Evolutionary conservation across 2,888 invertebrate species (phyloP), one percentile per base, ranked within the genome.

Genomic region (Phortica magna): DNA sequence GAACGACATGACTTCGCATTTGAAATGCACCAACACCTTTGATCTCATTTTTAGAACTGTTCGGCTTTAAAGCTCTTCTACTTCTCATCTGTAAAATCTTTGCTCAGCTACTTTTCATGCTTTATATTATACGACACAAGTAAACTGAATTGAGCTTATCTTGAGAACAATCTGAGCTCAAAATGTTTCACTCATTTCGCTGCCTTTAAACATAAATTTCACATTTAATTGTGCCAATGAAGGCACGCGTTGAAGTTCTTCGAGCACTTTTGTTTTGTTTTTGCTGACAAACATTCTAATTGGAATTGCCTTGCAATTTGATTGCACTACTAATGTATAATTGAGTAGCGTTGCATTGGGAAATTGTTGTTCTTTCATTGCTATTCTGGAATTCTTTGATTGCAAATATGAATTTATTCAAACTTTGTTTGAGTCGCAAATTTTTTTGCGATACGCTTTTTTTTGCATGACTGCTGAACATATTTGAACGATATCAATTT

Each of bases 401-500:
- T 55, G 70, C 70, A 55, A 71, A 71, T 71, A 71, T 71, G 70
- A 71, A 43, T 71, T 71, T 71, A 5, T 65, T 65, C 39, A 41
- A 41, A 39, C 12, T 39, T n/a, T 59, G 2, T 59, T 59, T 17
- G 59, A 17, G 59, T 12, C n/a, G 7, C 19, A 31, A 31, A 31
- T 31, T 59, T 48, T 48, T 48, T 59, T 59, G 1, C 59, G 10
- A 17, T 59, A 14, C 7, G 7, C 2, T 59, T 59, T 57, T 57
- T 19, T 59, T 59, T 19, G 19, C 59, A 59, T 59, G 19, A 7
- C n/a, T 65, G 65, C n/a, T 71, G 55, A 22, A 31, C 70, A 71
- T 10, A 67, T 41, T 67, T 67, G 17, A 67, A 42, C 22, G 70
- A 53, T 75, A 85, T 88, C 87, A 88, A 87, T 85, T 87, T 88